A percentile compares a stretch with the other conserved stretches of the same genome.
These are phyloP conservation scores for Tenthredo livida DNA, from an alignment of 2,888 invertebrate species.

Conservation along the genomic window DNA sequence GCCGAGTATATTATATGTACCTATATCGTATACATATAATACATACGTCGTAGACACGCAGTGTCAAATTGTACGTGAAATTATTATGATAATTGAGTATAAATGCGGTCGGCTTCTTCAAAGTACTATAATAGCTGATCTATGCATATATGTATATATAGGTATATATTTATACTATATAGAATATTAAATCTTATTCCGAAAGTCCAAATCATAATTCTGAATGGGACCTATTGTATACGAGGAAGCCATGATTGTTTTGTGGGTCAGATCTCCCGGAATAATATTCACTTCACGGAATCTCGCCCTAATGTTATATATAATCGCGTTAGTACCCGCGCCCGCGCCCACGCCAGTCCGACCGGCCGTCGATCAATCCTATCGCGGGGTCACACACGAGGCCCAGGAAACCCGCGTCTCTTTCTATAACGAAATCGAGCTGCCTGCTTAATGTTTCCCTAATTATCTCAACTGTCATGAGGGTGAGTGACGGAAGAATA, in stretches of 20 bases:
- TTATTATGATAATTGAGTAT: neutral
- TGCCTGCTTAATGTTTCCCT: constrained; percentile 24
- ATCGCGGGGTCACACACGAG: constrained; percentile 56
- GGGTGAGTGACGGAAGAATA: constrained; percentile 50
- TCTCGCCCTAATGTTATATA: constrained; percentile 4
- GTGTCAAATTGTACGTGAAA: constrained; percentile 46
- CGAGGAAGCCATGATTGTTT: constrained; percentile 61
- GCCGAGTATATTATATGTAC: neutral
- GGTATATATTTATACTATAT: neutral
- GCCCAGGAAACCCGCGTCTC: constrained; percentile 53
- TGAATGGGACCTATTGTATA: constrained; percentile 61
- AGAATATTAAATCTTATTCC: constrained; percentile 12
- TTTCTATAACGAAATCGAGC: constrained; percentile 51
- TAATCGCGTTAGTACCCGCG: constrained; percentile 7
- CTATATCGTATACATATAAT: neutral
- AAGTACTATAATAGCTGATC: neutral
- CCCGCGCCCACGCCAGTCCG: neutral
- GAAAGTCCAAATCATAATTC: constrained; percentile 33
- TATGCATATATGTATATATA: neutral
- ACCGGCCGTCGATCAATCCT: constrained; percentile 45
- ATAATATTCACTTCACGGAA: constrained; percentile 53
- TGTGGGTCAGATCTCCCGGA: constrained; percentile 54
- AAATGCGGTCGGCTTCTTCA: constrained; percentile 20
- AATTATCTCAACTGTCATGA: constrained; percentile 33
- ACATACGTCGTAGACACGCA: neutral